These are phyloP conservation scores for Hydrocynus forskahlii DNA, from an alignment of 2,797 vertebrate species.

Conservation along the genomic window DNA sequence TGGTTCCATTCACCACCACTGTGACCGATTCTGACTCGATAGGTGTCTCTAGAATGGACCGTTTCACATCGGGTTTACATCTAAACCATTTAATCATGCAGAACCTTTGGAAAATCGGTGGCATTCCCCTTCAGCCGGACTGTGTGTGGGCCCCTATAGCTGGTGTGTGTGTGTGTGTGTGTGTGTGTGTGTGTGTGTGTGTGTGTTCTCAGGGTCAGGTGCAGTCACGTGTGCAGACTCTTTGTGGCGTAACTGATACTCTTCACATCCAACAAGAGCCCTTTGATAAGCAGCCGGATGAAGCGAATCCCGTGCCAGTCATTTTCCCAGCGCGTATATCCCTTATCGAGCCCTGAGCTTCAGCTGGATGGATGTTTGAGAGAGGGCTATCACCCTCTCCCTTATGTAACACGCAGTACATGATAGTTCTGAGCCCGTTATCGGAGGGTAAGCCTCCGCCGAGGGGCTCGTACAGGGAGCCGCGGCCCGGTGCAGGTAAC, in stretches of 20 bases:
- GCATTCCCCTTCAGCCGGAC: neutral
- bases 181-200: slow-evolving; percentile 10
- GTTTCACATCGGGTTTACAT: neutral
- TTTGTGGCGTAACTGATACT: slow-evolving; percentile 46
- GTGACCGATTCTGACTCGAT: neutral
- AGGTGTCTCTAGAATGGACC: neutral
- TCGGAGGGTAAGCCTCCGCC: slow-evolving; percentile 9
- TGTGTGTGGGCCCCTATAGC: slow-evolving; percentile 23
- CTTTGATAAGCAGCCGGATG: slow-evolving; percentile 50
- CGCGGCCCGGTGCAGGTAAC: slow-evolving; percentile 22
- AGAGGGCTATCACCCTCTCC: slow-evolving; percentile 6
- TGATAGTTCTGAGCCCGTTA: slow-evolving; percentile 25
- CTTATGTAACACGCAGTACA: slow-evolving; percentile 12
- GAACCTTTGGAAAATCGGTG: neutral
- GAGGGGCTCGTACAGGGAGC: neutral
- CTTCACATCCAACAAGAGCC: slow-evolving; percentile 49
- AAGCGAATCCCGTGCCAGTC: slow-evolving; percentile 31
- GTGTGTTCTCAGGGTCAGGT: slow-evolving; percentile 38
- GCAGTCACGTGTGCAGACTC: slow-evolving; percentile 16
- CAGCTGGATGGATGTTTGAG: slow-evolving; percentile 40
- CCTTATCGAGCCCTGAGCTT: slow-evolving; percentile 33
- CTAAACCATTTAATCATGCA: neutral
- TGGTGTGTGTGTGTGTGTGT: neutral
- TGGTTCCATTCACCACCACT: neutral
- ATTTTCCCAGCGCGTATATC: slow-evolving; percentile 33